Conservation (phyloP, 2,888 invertebrate genomes). For the Mylabris sibirica region DNA sequence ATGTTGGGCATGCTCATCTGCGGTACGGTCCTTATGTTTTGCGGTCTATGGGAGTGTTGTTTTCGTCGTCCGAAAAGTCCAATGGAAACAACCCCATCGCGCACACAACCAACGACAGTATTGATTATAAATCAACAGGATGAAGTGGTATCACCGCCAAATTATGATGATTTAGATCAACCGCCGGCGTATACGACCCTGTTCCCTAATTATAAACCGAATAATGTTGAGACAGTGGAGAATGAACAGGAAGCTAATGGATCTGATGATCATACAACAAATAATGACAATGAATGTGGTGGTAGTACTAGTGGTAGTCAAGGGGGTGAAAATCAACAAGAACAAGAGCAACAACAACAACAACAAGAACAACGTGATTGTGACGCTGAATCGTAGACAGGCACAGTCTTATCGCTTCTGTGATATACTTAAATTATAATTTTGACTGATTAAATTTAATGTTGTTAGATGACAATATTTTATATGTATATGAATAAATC, state of each 20-base stretch:
- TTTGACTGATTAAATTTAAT: conserved; percentile 31
- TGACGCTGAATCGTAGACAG: background rate
- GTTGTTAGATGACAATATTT: conserved; percentile 21
- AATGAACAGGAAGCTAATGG: background rate
- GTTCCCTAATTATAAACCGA: conserved; percentile 63
- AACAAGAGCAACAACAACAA: background rate
- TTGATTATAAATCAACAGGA: conserved; percentile 47
- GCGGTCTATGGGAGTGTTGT: conserved; percentile 71
- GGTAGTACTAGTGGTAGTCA: conserved; percentile 17
- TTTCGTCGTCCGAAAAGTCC: conserved; percentile 60
- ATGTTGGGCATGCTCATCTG: conserved; percentile 76
- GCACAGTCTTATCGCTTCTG: background rate
- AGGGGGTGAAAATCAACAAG: conserved; percentile 14
- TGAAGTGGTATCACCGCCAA: conserved; percentile 63
- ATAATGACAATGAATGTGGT: background rate
- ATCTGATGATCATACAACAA: background rate
- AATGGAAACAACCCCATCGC: conserved; percentile 37
- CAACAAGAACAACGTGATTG: background rate
- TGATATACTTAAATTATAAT: conserved; percentile 26
- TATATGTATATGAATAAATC: conserved; percentile 31
- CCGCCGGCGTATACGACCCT: conserved; percentile 72
- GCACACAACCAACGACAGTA: conserved; percentile 49
- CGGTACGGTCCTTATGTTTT: conserved; percentile 74
- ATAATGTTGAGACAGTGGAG: background rate
- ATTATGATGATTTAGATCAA: conserved; percentile 70